Conservation (phyloP, 2,113 vertebrate genomes). For the Bos javanicus region DNA sequence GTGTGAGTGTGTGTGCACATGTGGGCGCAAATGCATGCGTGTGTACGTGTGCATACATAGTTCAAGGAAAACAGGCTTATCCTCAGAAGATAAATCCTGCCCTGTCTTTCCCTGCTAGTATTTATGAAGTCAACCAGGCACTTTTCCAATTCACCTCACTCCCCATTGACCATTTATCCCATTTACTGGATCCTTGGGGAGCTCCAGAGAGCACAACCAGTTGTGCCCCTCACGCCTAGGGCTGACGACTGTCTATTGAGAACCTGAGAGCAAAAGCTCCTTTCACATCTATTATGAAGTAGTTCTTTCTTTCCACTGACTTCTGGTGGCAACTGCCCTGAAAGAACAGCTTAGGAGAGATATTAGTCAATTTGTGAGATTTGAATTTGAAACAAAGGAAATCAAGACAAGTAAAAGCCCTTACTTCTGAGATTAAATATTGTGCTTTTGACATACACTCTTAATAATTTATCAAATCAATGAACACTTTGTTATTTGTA, state of each 20-base stretch:
- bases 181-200: slow-evolving; percentile 15
- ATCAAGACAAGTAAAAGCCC: not conserved
- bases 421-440: not conserved
- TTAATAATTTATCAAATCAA: not conserved
- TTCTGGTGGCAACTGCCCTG: not conserved
- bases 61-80: not conserved
- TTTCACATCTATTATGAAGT: slow-evolving; percentile 29
- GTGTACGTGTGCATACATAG: not conserved
- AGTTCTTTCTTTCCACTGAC: not conserved
- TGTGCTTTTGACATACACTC: not conserved
- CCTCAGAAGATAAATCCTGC: not conserved
- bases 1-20: not conserved
- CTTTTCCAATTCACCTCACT: slow-evolving; percentile 54
- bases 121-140: slow-evolving; percentile 53
- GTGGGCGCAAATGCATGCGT: not conserved
- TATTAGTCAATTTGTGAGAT: slow-evolving; percentile 12
- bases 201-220: slow-evolving; percentile 13
- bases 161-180: slow-evolving; percentile 45
- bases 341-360: not conserved
- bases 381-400: slow-evolving; percentile 33
- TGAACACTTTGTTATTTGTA: slow-evolving; percentile 16
- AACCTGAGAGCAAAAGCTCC: not conserved
- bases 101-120: not conserved
- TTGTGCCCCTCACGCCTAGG: not conserved
- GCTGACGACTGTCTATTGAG: slow-evolving; percentile 43